Evolutionary conservation across 2,888 invertebrate species (phyloP).

Genomic region (Cephalotes varians): DNA sequence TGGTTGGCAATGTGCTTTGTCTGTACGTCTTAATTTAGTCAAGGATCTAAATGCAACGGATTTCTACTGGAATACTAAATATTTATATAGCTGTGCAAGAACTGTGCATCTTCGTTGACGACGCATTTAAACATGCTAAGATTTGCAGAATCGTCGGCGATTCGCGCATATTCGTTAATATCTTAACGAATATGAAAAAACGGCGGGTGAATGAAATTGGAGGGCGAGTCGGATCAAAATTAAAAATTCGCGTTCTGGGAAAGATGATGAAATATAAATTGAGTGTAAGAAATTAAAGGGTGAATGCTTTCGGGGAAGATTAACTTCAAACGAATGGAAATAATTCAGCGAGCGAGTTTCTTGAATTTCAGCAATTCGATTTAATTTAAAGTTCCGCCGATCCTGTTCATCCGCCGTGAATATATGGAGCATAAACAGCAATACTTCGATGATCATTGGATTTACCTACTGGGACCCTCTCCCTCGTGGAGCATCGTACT

Average conservation of each 20-base stretch:
- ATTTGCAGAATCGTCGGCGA: slow-evolving; percentile 15
- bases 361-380: not conserved
- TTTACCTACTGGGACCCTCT: not conserved
- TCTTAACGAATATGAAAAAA: slow-evolving; percentile 16
- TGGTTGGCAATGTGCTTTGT: slow-evolving; percentile 7
- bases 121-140: slow-evolving; percentile 14
- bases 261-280: not conserved
- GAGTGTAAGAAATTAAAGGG: no score
- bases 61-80: slow-evolving; percentile 41
- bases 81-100: slow-evolving; percentile 26
- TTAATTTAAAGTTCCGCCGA: not conserved
- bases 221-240: not conserved
- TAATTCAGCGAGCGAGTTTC: not conserved
- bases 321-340: not conserved
- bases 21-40: slow-evolving; percentile 18
- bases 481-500: not conserved
- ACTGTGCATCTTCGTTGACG: slow-evolving; percentile 30
- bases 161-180: slow-evolving; percentile 18
- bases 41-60: slow-evolving; percentile 19
- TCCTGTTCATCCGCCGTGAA: slow-evolving; percentile 20
- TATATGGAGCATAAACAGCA: not conserved
- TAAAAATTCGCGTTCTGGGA: not conserved
- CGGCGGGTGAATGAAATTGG: slow-evolving; percentile 31
- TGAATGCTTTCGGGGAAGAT: not conserved
- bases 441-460: not conserved